These are phyloP conservation scores for Sipha maydis DNA, from an alignment of 2,888 invertebrate species.

Conservation along the genomic window DNA sequence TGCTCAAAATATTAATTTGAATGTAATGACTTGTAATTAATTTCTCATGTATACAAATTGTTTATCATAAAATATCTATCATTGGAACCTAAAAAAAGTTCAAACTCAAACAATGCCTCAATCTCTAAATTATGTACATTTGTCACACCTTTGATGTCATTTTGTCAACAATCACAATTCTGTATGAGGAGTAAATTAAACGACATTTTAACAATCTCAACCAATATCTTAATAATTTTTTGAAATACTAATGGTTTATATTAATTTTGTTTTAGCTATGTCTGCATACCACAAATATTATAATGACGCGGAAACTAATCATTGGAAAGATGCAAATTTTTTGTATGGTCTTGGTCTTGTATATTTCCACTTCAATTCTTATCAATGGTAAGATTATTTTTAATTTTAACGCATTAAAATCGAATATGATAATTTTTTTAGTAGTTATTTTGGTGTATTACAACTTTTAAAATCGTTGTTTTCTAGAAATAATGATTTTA, in stretches of 20 bases:
- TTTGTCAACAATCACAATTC: background rate
- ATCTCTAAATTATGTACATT: background rate
- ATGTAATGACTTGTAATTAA: no score
- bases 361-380: slow-evolving; percentile 96
- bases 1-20: no score
- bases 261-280: slow-evolving; percentile 77
- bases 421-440: background rate
- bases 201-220: background rate
- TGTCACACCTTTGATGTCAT: background rate
- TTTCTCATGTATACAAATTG: no score
- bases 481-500: background rate
- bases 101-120: no score
- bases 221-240: background rate
- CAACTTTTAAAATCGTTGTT: no score
- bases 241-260: background rate
- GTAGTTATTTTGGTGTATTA: background rate
- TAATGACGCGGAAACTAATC: slow-evolving; percentile 79
- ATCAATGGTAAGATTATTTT: slow-evolving; percentile 85
- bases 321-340: slow-evolving; percentile 91
- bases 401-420: slow-evolving; percentile 7
- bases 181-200: background rate
- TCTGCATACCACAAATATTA: slow-evolving; percentile 95
- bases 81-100: no score
- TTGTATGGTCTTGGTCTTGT: slow-evolving; percentile 95
- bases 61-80: no score